phyloP scores from a whole-genome alignment of 1,140 invertebrate species.

The Drosophila quadrilineata region DNA sequence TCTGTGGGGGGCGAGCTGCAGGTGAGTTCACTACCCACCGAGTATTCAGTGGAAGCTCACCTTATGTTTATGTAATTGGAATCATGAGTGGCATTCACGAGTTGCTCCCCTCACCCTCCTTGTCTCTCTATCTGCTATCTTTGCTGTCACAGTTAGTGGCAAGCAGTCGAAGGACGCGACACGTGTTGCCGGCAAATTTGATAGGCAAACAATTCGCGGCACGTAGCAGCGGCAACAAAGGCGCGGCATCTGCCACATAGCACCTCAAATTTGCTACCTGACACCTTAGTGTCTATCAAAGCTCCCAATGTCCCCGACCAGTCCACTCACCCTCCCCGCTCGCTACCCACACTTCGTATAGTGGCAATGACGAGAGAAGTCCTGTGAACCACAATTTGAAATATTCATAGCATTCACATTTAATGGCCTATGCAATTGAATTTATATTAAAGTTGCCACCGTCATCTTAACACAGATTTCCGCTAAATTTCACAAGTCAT shows the following conservation, averaged over 20 bases:
- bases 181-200: constrained; percentile 59
- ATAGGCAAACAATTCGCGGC: constrained; percentile 67
- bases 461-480: too few species aligned
- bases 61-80: constrained; percentile 59
- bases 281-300: background rate
- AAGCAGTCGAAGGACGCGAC: constrained; percentile 67
- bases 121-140: background rate
- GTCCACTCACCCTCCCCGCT: too few species aligned
- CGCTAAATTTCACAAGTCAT: too few species aligned
- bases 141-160: constrained; percentile 57
- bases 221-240: constrained; percentile 37
- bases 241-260: constrained; percentile 37
- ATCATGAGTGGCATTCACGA: constrained; percentile 44
- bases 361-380: too few species aligned
- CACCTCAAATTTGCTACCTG: constrained; percentile 25
- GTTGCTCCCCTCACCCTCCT: background rate
- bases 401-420: too few species aligned
- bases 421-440: too few species aligned
- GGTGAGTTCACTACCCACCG: constrained; percentile 45
- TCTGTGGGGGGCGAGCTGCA: constrained; percentile 14
- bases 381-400: too few species aligned
- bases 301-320: too few species aligned
- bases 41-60: constrained; percentile 56
- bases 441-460: too few species aligned
- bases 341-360: too few species aligned